Conservation (phyloP, 92 coral and sea anemone genomes). For the Galaxea fascicularis region DNA sequence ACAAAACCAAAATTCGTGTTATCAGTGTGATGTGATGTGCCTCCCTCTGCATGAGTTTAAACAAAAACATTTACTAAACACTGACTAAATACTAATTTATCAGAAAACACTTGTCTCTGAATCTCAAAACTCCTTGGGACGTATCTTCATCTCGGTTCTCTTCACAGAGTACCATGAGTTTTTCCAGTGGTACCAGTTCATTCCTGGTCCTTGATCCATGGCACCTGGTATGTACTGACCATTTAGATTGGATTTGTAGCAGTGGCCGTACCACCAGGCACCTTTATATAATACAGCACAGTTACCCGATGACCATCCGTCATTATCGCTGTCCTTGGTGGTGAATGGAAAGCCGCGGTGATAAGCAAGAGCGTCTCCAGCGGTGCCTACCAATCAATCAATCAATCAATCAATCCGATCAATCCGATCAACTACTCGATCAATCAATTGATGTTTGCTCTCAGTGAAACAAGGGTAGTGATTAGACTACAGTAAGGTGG, state of each 20-base stretch:
- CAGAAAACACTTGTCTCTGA: constrained; percentile 1
- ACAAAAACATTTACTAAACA: background rate
- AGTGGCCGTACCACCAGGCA: background rate
- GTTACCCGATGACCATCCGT: background rate
- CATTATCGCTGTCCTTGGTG: background rate
- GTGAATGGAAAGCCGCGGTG: background rate
- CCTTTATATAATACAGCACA: background rate
- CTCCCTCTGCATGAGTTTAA: background rate
- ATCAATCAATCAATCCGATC: background rate
- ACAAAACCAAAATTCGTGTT: background rate
- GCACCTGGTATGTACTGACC: background rate
- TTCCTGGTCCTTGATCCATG: background rate
- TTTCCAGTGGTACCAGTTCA: constrained; percentile 4
- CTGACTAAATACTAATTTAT: background rate
- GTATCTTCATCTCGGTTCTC: constrained; percentile 14
- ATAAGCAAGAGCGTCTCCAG: constrained; percentile 1
- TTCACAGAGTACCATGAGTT: constrained; percentile 1
- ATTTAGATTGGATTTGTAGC: constrained; percentile 6
- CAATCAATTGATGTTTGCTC: background rate
- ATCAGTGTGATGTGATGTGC: background rate
- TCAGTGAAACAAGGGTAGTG: background rate
- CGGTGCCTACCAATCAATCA: constrained; percentile 9
- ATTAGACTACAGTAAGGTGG: background rate
- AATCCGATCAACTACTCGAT: background rate
- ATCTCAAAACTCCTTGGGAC: constrained; percentile 1